phyloP scores from a whole-genome alignment of 2,797 vertebrate species.

The Siniperca obscura region DNA sequence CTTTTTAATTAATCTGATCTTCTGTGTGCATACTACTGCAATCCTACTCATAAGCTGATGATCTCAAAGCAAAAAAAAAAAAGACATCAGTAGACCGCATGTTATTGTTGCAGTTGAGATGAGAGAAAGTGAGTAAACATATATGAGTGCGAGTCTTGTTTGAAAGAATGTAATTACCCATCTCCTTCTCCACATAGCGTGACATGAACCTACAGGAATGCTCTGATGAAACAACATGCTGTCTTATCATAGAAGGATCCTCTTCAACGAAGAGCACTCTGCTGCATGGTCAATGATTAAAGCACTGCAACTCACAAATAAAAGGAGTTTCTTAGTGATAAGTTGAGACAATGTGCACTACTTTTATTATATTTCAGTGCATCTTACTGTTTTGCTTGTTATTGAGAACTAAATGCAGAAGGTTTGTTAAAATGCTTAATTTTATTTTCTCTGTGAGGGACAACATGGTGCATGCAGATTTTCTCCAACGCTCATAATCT shows the following conservation, averaged over 20 bases:
- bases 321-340: constrained; percentile 3
- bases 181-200: constrained; percentile 34
- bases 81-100: neutral
- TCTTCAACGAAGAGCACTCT: neutral
- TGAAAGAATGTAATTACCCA: constrained; percentile 52
- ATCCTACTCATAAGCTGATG: neutral
- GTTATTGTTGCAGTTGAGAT: constrained; percentile 18
- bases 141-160: constrained; percentile 16
- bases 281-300: constrained; percentile 23
- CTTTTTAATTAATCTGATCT: neutral
- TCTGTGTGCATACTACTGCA: constrained; percentile 18
- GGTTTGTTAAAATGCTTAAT: neutral
- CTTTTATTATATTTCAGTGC: neutral
- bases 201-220: constrained; percentile 55
- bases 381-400: neutral
- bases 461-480: neutral
- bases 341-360: constrained; percentile 7
- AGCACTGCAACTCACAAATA: constrained; percentile 20
- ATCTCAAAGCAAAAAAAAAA: constrained; percentile 31
- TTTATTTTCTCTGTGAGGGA: neutral
- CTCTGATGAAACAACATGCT: constrained; percentile 37
- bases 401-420: neutral
- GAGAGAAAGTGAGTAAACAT: constrained; percentile 18
- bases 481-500: neutral
- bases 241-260: constrained; percentile 22